phyloP scores from a whole-genome alignment of 2,113 vertebrate genomes.

The Epinephelus moara region DNA sequence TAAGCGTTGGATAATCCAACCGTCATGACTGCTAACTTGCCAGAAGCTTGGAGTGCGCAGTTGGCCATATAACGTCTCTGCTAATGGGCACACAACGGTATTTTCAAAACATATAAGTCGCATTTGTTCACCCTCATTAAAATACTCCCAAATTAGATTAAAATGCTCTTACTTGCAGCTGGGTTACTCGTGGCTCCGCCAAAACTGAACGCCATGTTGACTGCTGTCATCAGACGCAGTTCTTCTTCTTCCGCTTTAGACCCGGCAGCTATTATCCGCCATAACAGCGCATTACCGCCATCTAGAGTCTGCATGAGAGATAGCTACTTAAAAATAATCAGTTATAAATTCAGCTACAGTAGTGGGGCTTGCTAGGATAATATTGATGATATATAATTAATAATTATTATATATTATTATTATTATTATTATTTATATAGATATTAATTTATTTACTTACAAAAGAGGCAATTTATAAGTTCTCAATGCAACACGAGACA shows the following conservation, averaged over 20 bases:
- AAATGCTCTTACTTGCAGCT: slow-evolving; percentile 74
- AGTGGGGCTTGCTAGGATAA: neutral
- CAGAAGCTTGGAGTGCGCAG: neutral
- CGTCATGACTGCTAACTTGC: neutral
- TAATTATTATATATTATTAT: neutral
- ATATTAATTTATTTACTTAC: too few relatives aligned
- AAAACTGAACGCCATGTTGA: slow-evolving; percentile 88
- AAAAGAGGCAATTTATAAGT: too few relatives aligned
- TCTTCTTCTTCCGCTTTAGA: neutral
- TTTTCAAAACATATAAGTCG: fast-evolving
- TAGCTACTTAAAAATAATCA: too few relatives aligned
- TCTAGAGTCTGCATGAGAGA: slow-evolving; percentile 3
- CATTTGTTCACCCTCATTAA: fast-evolving
- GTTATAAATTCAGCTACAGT: neutral
- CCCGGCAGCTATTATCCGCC: fast-evolving
- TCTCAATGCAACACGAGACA: too few relatives aligned
- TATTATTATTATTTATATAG: too few relatives aligned
- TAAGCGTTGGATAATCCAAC: neutral
- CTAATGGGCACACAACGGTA: fast-evolving
- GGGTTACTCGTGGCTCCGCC: slow-evolving; percentile 76
- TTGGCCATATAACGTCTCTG: neutral
- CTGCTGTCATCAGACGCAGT: neutral
- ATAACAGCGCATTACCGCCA: neutral
- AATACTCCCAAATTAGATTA: neutral
- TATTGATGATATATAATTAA: neutral